Evolutionary conservation across 2,113 vertebrate species (phyloP), one percentile per base, ranked within the genome.

Genomic region (Phylloscopus trochilus): DNA sequence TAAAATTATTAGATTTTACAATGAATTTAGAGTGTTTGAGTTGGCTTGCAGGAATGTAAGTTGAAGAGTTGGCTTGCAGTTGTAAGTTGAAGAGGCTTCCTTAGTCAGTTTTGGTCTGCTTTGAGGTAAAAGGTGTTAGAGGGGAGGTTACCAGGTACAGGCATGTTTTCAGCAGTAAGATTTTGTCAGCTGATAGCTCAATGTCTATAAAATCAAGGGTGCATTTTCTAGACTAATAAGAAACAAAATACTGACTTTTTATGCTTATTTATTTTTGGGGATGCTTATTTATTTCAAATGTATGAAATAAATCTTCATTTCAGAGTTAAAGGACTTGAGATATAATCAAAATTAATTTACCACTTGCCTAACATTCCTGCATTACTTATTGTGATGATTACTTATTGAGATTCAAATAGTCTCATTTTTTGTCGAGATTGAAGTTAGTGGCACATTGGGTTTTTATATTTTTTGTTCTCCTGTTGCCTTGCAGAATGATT

Each of bases 401-500:
- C 41, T 41, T 13, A 41, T 15, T 41, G 41, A 41, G 41, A 41
- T 41, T 41, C 41, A 41, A 41, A 33, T 56, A 58, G 15, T 49
- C 44, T 47, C 2, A n/a, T 68, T 41, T 70, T 89, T 37, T 47
- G 19, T 77, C 55, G 59, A 55, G 35, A 23, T 47, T 7, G 11
- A 70, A 95, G 33, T 44, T 66, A 53, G 21, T 76, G 35, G 3
- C 9, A 7, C 72, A 4, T 11, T 62, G 26, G 20, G 0, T 0
- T 12, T 28, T n/a, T 3, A 2, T 35, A 4, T 35, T 55, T 56
- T 33, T 62, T 83, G 12, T 44, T 63, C 33, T 56, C 86, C 89
- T 33, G 18, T 89, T 70, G 56, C 44, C 78, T 97, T 98, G 94
- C 96, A 99, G 99, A 97, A 99, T 99, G 99, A 99, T 99, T 93